Evolutionary conservation across 2,797 vertebrate genomes (phyloP), one percentile per base, ranked within the genome.

Genomic region (Adrianichthys oophorus): DNA sequence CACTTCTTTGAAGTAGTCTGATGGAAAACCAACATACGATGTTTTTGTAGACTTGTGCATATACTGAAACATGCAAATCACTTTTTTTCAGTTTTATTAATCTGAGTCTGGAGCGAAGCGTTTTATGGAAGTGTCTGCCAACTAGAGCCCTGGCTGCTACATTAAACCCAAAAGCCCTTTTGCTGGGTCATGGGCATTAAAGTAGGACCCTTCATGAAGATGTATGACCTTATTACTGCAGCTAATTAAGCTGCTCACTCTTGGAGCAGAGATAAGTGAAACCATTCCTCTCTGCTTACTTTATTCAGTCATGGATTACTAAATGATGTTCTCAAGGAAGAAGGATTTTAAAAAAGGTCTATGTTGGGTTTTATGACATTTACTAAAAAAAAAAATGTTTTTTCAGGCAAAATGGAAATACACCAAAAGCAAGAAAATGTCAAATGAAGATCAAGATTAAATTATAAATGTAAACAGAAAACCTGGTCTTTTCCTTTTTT

Each of bases 141-240:
- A 58, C 46, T 60, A 62, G 57, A 79, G 77, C 43, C 41, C 59
- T 24, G 37, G 41, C 74, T 59, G 44, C 32, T 52, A 58, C 24
- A 24, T 74, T 78, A 77, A 85, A 83, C 68, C 72, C 64, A 44
- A 52, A 75, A 76, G 52, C 70, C 69, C 56, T 55, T 56, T 43
- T 52, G 50, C 65, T 62, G 53, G 10, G 52, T 52, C 62, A 58
- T 44, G 45, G 47, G 48, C 63, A 4, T 26, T 53, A 54, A 32
- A 59, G 41, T 59, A 60, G 74, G 78, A 86, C 76, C 81, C 65
- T 79, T 76, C 83, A 81, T 82, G 82, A 89, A 83, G 75, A 85
- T 52, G 48, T 69, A 72, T 65, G 79, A 86, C 85, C 85, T 71
- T 63, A 82, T 88, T 86, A 83, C 65, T 72, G 65, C 55, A 65